These are phyloP conservation scores for Nothura maculosa DNA, from an alignment of 2,797 vertebrate genomes.

Conservation along the genomic window DNA sequence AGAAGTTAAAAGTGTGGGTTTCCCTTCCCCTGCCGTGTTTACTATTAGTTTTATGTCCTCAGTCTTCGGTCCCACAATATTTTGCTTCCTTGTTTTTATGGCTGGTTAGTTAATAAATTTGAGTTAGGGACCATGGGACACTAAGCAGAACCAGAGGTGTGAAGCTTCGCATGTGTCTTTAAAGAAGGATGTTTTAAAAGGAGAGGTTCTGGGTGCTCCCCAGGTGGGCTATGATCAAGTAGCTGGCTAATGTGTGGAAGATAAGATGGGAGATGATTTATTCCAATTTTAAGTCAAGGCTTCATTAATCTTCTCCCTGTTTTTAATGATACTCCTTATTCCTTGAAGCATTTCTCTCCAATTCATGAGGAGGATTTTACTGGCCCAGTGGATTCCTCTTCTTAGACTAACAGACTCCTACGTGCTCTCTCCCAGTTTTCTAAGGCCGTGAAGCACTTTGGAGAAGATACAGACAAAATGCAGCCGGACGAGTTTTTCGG, in stretches of 20 bases:
- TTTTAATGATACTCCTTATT: fast-evolving
- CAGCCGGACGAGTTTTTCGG: slow-evolving; percentile 99
- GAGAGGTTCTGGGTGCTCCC: background rate
- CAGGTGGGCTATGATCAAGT: background rate
- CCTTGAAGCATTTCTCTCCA: background rate
- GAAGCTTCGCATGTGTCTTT: background rate
- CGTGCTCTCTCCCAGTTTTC: slow-evolving; percentile 85
- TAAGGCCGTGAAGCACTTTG: slow-evolving; percentile 94
- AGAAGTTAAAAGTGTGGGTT: slow-evolving; percentile 75
- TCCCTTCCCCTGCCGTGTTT: slow-evolving; percentile 75
- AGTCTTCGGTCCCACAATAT: slow-evolving; percentile 41
- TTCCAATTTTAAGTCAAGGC: background rate
- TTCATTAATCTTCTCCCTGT: background rate
- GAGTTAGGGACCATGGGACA: slow-evolving; percentile 2
- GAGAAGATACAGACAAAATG: slow-evolving; percentile 92
- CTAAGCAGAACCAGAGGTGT: slow-evolving; percentile 49
- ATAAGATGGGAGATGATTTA: background rate
- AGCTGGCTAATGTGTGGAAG: background rate
- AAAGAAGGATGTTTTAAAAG: background rate
- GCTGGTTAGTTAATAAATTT: slow-evolving; percentile 74
- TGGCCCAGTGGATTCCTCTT: background rate
- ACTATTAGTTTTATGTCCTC: slow-evolving; percentile 76
- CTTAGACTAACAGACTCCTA: background rate
- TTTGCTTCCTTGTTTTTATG: slow-evolving; percentile 78
- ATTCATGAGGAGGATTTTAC: background rate